Percentiles rank a stretch among this genome's conserved stretches.
phyloP scores from a whole-genome alignment of 2,797 vertebrate species.

The Semotilus atromaculatus region DNA sequence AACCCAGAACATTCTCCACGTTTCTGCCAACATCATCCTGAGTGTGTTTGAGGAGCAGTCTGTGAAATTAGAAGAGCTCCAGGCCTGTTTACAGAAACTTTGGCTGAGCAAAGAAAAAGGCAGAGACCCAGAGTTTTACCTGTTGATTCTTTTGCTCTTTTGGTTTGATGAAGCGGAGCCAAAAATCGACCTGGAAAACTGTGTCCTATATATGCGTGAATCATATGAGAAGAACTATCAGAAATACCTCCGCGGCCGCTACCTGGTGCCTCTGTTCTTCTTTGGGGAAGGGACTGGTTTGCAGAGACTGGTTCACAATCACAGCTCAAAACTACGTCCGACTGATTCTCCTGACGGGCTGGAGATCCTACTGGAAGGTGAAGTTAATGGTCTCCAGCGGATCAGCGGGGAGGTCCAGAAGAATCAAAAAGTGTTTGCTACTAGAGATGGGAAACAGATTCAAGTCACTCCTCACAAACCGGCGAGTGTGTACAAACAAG shows the following conservation, averaged over 20 bases:
- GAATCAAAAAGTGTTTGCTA: not conserved
- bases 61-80: not conserved
- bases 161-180: not conserved
- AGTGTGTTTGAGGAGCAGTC: not conserved
- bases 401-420: not conserved
- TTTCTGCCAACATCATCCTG: conserved; percentile 2
- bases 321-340: not conserved
- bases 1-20: not conserved
- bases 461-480: not conserved
- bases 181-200: not conserved
- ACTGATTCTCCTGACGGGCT: not conserved
- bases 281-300: not conserved
- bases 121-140: not conserved
- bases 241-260: conserved; percentile 21
- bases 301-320: conserved; percentile 1
- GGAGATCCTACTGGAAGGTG: not conserved
- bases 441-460: not conserved
- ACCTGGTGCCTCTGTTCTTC: conserved; percentile 38
- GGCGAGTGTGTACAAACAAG: not conserved
- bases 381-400: not conserved
- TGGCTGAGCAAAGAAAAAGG: not conserved
- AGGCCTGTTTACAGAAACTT: not conserved
- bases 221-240: not conserved
- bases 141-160: conserved; percentile 33
- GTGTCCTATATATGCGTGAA: not conserved